Percentiles rank a stretch among this genome's conserved stretches.
Conservation (phyloP, 2,888 invertebrate genomes). For the Hypercompe scribonia region DNA sequence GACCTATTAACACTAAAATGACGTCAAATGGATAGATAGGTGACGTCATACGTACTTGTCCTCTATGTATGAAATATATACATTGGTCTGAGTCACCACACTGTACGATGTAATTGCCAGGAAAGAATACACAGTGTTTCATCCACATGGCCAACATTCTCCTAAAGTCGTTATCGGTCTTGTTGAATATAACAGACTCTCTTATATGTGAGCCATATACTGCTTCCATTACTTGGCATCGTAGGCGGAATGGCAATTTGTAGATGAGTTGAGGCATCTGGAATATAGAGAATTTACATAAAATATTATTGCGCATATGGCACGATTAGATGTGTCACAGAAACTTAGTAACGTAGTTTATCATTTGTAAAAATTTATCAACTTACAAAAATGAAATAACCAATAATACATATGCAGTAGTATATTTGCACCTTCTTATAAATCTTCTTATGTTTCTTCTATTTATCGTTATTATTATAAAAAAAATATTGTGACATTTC, state of each 20-base stretch:
- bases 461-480: background rate
- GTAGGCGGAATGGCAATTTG: conserved; percentile 76
- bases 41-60: conserved; percentile 65
- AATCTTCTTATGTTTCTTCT: background rate
- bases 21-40: conserved; percentile 18
- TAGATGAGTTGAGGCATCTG: conserved; percentile 77
- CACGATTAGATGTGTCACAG: conserved; percentile 10
- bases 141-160: conserved; percentile 83
- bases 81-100: conserved; percentile 85
- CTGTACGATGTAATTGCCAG: conserved; percentile 86
- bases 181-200: conserved; percentile 82
- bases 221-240: conserved; percentile 81
- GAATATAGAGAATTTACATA: conserved; percentile 22
- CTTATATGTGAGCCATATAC: conserved; percentile 82
- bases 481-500: no score
- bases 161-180: conserved; percentile 79
- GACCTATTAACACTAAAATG: conserved; percentile 18
- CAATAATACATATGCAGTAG: no score
- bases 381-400: no score
- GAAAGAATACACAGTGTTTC: conserved; percentile 83
- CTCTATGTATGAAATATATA: conserved; percentile 86
- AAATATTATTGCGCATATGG: conserved; percentile 19
- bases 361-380: background rate
- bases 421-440: background rate
- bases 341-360: background rate